Base-by-base conservation (phyloP, 1,140 invertebrate species). In the Drosophila ogumai region DNA sequence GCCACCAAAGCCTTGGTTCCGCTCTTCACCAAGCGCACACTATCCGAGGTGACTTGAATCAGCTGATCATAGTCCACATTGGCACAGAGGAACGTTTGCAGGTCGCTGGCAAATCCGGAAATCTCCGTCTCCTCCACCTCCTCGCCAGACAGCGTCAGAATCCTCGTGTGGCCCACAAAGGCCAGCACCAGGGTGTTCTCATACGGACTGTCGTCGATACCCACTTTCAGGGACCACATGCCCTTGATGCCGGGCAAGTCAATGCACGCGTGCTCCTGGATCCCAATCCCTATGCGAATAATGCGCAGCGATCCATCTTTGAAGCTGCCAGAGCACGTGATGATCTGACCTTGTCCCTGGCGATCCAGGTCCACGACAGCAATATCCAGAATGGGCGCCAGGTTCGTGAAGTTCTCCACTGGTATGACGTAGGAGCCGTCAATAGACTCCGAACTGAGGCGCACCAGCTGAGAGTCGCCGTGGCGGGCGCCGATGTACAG, bases 381-480 rank as follows among this genome's bases (percentile, higher is more conserved):
- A 97, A 99, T 99, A 93, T 99, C 99, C 22, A 99, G 95, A 86
- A 99, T 99, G 1, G 99, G 98, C 6, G 98, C 98, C 28, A 99
- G 94, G 94, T 99, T 99, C 15, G 98, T 99, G 92, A 99, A 99
- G 10, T 96, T 97, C 93, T 99, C 99, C 96, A 99, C 97, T 5
- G 98, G 95, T 79, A 97, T 96, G 17, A 99, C 97, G 92, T 98
- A 99, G 13, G 97, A 97, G 12, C 96, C 96, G 87, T 95, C 97
- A 93, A 99, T 97, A 0, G 96, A 93, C 75, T 96, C 95, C 6
- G 96, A 95, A 80, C 97, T 98, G 40, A 99, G 94, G 88, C 98
- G 98, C 1, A 99, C 96, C 4, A 99, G 93, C 74, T 99, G 99
- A 0, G 98, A 99, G 93, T 99, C 99, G 0, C 99, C 99, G 25